A percentile compares a stretch with the other conserved stretches of the same genome.
These are phyloP conservation scores for Tiliacea aurago DNA, from an alignment of 2,888 invertebrate species.

Conservation along the genomic window DNA sequence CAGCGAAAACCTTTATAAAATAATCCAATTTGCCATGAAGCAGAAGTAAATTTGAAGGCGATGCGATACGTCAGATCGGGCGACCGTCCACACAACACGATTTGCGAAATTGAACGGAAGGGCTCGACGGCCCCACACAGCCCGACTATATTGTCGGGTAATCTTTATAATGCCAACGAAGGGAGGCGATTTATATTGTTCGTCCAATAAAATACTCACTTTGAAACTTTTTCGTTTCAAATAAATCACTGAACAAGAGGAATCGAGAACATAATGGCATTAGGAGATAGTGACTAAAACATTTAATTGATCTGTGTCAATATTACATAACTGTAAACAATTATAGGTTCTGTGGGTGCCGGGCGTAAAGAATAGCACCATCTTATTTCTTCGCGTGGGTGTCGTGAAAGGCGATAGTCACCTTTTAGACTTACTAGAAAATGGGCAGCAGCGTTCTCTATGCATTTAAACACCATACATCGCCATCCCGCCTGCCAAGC, in stretches of 20 bases:
- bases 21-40: conserved; percentile 79
- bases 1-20: conserved; percentile 67
- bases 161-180: conserved; percentile 78
- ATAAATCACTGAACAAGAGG: conserved; percentile 46
- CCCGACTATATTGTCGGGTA: conserved; percentile 78
- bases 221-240: conserved; percentile 57
- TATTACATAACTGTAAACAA: conserved; percentile 14
- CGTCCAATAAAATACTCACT: conserved; percentile 62
- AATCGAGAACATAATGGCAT: conserved; percentile 3
- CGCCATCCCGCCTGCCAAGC: too few relatives aligned
- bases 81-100: conserved; percentile 76
- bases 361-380: too few relatives aligned
- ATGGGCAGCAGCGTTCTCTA: too few relatives aligned
- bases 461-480: too few relatives aligned
- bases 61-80: conserved; percentile 77
- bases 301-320: neutral
- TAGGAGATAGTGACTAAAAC: neutral
- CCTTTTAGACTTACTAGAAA: too few relatives aligned
- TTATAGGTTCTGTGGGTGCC: too few relatives aligned
- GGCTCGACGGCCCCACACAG: conserved; percentile 76
- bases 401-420: too few relatives aligned
- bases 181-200: conserved; percentile 65
- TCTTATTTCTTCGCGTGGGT: too few relatives aligned
- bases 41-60: conserved; percentile 72
- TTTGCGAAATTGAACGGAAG: conserved; percentile 84